Evolutionary conservation across 2,888 invertebrate species (phyloP).

Genomic region (Euphydryas editha): DNA sequence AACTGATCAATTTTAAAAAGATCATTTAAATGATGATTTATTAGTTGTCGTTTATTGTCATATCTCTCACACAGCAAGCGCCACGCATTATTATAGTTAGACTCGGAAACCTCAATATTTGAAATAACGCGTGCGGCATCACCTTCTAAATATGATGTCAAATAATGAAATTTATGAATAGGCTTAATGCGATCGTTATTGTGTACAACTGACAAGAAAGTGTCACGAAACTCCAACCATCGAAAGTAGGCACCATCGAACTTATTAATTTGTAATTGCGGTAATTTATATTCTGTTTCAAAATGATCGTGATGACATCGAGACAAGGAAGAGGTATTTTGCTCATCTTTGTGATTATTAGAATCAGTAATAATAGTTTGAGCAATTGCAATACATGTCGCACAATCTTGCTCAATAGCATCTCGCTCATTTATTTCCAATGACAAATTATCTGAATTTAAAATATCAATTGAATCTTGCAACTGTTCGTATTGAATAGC

Average conservation of each 20-base stretch:
- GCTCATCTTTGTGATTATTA: background rate
- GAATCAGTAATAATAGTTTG: background rate
- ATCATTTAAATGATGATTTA: constrained; percentile 32
- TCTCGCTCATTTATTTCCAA: constrained; percentile 10
- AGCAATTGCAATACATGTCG: background rate
- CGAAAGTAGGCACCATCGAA: constrained; percentile 27
- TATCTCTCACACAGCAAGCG: constrained; percentile 32
- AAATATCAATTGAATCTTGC: constrained; percentile 6
- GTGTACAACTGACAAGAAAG: constrained; percentile 5
- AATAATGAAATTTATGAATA: constrained; percentile 38
- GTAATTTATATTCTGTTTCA: constrained; percentile 20
- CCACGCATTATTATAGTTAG: constrained; percentile 37
- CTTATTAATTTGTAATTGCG: constrained; percentile 28
- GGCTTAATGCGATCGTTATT: constrained; percentile 16
- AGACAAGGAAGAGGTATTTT: background rate
- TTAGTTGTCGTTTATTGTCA: constrained; percentile 36
- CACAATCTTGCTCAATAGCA: constrained; percentile 6
- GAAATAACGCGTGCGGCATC: constrained; percentile 27
- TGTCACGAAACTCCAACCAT: constrained; percentile 34
- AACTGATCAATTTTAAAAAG: constrained; percentile 24
- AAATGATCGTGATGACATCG: constrained; percentile 11
- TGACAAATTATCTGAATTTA: constrained; percentile 10
- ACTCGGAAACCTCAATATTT: constrained; percentile 26
- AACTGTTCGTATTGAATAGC: constrained; percentile 13
- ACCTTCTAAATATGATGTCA: constrained; percentile 37